A percentile compares a stretch with the other conserved stretches of the same genome.
phyloP scores from a whole-genome alignment of 1,140 invertebrate species.

The Prorops nasuta region DNA sequence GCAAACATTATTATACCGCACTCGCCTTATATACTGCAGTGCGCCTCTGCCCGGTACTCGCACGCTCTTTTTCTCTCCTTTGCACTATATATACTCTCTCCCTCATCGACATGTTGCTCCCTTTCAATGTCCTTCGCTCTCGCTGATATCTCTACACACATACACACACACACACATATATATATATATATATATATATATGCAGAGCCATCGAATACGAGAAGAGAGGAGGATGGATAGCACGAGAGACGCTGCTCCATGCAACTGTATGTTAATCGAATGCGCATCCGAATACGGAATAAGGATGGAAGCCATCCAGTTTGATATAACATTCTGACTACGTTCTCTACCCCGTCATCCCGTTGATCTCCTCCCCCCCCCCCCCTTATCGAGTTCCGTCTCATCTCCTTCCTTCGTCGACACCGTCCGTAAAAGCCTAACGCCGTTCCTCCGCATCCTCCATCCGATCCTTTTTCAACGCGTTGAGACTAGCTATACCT shows the following conservation, averaged over 20 bases:
- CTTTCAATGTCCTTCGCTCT: neutral
- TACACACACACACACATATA: constrained; percentile 3
- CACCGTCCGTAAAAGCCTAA: neutral
- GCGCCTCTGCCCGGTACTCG: neutral
- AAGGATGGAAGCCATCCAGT: constrained; percentile 38
- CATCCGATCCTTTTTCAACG: too few relatives aligned
- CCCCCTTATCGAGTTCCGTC: constrained; percentile 14
- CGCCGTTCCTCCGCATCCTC: constrained; percentile 1
- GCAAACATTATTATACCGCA: constrained; percentile 36
- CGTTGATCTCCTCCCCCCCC: constrained; percentile 20
- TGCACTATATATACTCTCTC: neutral
- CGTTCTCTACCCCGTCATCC: constrained; percentile 27
- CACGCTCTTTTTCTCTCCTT: neutral
- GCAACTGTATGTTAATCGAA: constrained; percentile 51
- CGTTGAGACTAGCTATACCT: too few relatives aligned
- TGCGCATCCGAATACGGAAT: constrained; percentile 45
- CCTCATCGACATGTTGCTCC: neutral
- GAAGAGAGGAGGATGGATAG: constrained; percentile 38
- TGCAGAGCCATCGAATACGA: constrained; percentile 27
- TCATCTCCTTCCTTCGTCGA: constrained; percentile 15
- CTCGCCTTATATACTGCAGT: constrained; percentile 31
- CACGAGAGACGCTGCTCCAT: constrained; percentile 24
- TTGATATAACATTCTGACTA: constrained; percentile 32
- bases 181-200: too few relatives aligned
- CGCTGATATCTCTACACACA: neutral